Evolutionary conservation across 1,140 invertebrate species (phyloP).

Genomic region (Berghia stephanieae): DNA sequence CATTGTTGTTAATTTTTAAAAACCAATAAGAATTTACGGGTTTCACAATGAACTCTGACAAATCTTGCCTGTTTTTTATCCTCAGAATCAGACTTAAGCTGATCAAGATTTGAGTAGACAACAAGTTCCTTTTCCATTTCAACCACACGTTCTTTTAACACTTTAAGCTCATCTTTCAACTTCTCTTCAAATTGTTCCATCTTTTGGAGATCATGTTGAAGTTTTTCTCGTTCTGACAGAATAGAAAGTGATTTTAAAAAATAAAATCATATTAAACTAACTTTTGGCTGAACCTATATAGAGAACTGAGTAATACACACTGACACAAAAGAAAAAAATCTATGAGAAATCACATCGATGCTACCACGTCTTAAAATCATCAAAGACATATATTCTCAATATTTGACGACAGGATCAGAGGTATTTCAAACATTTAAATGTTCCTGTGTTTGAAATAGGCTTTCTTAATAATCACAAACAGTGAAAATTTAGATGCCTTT

Average conservation of each 20-base stretch:
- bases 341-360: not conserved
- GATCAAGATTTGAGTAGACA: constrained; percentile 68
- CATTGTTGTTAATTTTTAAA: no score
- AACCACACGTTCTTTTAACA: constrained; percentile 68
- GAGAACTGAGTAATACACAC: constrained; percentile 5
- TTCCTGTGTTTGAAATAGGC: no score
- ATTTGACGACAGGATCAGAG: no score
- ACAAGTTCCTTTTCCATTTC: constrained; percentile 70
- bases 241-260: constrained; percentile 9
- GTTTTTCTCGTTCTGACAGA: constrained; percentile 68
- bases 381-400: no score
- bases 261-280: not conserved
- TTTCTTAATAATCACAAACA: no score
- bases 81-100: constrained; percentile 67
- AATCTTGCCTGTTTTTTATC: constrained; percentile 64
- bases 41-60: not conserved
- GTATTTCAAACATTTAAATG: no score
- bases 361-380: no score
- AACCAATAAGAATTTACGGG: not conserved
- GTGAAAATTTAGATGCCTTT: no score
- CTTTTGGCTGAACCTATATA: not conserved
- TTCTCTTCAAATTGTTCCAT: constrained; percentile 72
- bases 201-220: constrained; percentile 69
- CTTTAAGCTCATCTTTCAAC: constrained; percentile 69
- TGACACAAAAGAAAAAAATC: not conserved